Conservation (phyloP, 2,888 invertebrate genomes). For the Drosophila falleni region DNA sequence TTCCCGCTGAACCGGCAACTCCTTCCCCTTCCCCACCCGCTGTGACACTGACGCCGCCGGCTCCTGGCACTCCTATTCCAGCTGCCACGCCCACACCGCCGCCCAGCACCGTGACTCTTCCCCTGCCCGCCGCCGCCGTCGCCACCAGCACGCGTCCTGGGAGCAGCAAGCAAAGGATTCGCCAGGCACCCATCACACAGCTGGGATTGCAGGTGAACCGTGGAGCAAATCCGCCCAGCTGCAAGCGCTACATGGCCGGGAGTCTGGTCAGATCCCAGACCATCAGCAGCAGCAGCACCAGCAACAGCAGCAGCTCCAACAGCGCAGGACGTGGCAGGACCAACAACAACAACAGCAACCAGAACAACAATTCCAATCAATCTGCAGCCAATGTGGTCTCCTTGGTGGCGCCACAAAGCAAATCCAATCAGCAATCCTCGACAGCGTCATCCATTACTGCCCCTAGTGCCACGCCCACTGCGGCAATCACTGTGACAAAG, state of each 20-base stretch:
- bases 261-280: conserved; percentile 84
- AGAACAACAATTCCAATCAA: conserved; percentile 24
- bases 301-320: conserved; percentile 63
- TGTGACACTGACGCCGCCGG: conserved; percentile 66
- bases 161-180: conserved; percentile 59
- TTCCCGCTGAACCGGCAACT: not conserved
- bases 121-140: conserved; percentile 41
- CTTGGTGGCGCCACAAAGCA: conserved; percentile 58
- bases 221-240: conserved; percentile 51
- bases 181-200: conserved; percentile 67
- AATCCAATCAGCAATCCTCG: conserved; percentile 16
- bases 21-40: conserved; percentile 58
- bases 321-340: conserved; percentile 56
- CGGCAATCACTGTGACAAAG: conserved; percentile 66
- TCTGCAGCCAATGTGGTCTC: conserved; percentile 51
- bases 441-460: conserved; percentile 4
- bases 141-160: conserved; percentile 70
- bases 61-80: conserved; percentile 44
- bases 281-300: conserved; percentile 67
- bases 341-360: conserved; percentile 7
- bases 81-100: conserved; percentile 58
- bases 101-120: conserved; percentile 49
- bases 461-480: conserved; percentile 34
- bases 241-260: conserved; percentile 83
- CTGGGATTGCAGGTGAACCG: conserved; percentile 71